Evolutionary conservation across 2,888 invertebrate species (phyloP).

Genomic region (Agrotis segetum): DNA sequence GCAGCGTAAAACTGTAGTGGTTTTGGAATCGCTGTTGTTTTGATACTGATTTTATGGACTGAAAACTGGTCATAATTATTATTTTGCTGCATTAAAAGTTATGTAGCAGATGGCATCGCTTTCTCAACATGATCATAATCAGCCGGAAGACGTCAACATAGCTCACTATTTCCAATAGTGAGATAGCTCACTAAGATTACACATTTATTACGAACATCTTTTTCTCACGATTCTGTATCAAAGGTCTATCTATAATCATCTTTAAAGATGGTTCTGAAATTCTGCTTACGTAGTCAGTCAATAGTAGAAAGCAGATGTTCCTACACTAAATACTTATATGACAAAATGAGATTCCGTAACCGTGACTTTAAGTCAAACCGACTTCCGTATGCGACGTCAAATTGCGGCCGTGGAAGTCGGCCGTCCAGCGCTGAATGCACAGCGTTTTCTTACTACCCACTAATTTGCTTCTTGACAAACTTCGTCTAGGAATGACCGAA

Average conservation of each 20-base stretch:
- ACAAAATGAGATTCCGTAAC: too few species aligned
- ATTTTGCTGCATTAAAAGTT: too few species aligned
- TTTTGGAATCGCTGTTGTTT: too few species aligned
- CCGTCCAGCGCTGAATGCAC: constrained; percentile 60
- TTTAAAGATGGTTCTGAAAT: neutral
- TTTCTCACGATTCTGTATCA: too few species aligned
- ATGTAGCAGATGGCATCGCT: too few species aligned
- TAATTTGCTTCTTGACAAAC: constrained; percentile 81
- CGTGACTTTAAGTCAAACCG: neutral
- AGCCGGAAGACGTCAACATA: too few species aligned
- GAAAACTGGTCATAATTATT: too few species aligned
- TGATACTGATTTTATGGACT: neutral
- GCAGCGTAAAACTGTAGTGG: constrained; percentile 6
- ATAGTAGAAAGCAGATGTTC: neutral
- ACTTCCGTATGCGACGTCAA: constrained; percentile 37
- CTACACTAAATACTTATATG: too few species aligned
- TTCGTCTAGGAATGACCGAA: constrained; percentile 75
- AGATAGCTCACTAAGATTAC: neutral
- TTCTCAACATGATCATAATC: too few species aligned
- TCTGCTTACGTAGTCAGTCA: neutral
- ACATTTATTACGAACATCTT: neutral
- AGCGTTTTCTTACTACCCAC: constrained; percentile 77
- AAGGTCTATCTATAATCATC: neutral
- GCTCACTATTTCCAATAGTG: too few species aligned
- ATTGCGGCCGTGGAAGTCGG: constrained; percentile 39